Evolutionary conservation across 2,113 vertebrate genomes (phyloP), one percentile per base, ranked within the genome.

Genomic region (Edolisoma coerulescens): DNA sequence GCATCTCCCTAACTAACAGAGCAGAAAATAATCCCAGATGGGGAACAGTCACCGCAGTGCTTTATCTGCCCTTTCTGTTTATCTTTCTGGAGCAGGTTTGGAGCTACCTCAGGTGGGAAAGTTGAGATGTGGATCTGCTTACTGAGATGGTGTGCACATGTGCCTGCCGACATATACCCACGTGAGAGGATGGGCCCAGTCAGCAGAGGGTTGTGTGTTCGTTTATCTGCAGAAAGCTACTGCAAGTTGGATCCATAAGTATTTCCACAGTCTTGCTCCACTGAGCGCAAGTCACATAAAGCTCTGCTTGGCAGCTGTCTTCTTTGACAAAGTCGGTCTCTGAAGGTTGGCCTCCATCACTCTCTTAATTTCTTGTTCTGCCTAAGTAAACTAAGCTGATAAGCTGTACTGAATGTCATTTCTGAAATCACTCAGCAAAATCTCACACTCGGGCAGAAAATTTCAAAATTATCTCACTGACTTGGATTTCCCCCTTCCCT

Each of bases 81-180:
- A 89, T 87, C 88, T 92, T 88, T 35, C 53, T 57, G 35, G 28
- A 96, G 67, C 41, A 87, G 77, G 22, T 78, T 57, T 88, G 65
- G 39, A 75, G 50, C 44, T 87, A 76, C 11, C 11, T 95, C 61
- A 83, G 37, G 71, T 27, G 17, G 16, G 32, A 88, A 89, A 84
- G 44, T 33, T 2, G 17, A 76, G 79, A 70, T 11, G 60, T 1
- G 11, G 79, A 42, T 22, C 27, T 19, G 64, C n/a, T 95, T 63
- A 56, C 24, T 0, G 0, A 84, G 44, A 74, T 3, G 17, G 8
- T 21, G 14, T 1, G 9, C 0, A 0, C 5, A 6, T 16, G 33
- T 28, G 59, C 54, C 81, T 54, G 16, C 45, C 6, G 3, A 54
- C 42, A 28, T 28, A 13, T 42, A 53, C 33, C 74, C 53, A 7